Evolutionary conservation across 1,140 invertebrate species (phyloP).

Genomic region (Laodelphax striatellus): DNA sequence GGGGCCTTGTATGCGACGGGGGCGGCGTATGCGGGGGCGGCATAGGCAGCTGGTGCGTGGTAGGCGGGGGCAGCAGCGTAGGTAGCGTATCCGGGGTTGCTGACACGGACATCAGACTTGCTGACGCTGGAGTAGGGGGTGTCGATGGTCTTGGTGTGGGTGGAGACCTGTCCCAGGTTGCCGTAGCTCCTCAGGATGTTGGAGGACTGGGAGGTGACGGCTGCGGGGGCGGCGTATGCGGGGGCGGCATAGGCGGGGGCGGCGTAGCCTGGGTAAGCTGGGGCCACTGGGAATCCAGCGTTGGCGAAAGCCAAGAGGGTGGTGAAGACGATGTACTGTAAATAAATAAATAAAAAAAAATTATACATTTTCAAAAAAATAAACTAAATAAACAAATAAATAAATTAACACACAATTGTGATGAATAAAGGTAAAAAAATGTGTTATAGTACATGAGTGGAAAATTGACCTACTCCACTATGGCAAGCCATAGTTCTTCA

Average conservation of each 20-base stretch:
- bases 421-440: too few species aligned
- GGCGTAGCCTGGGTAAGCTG: constrained; percentile 10
- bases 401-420: too few species aligned
- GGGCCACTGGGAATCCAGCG: constrained; percentile 16
- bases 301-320: constrained; percentile 20
- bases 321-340: constrained; percentile 21
- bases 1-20: constrained; percentile 14
- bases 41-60: constrained; percentile 15
- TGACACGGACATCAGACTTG: constrained; percentile 31
- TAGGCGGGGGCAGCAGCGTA: constrained; percentile 21
- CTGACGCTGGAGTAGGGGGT: constrained; percentile 30
- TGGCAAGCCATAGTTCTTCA: too few species aligned
- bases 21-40: constrained; percentile 15
- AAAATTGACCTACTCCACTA: too few species aligned
- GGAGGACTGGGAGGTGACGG: constrained; percentile 25
- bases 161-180: constrained; percentile 28
- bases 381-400: constrained; percentile 1
- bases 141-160: constrained; percentile 30
- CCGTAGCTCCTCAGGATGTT: constrained; percentile 29
- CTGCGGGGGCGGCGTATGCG: constrained; percentile 24
- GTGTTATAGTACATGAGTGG: too few species aligned
- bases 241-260: constrained; percentile 25
- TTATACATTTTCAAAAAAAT: too few species aligned
- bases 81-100: constrained; percentile 28
- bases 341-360: too few species aligned